phyloP scores from a whole-genome alignment of 2,113 vertebrate genomes.

The Bos javanicus region DNA sequence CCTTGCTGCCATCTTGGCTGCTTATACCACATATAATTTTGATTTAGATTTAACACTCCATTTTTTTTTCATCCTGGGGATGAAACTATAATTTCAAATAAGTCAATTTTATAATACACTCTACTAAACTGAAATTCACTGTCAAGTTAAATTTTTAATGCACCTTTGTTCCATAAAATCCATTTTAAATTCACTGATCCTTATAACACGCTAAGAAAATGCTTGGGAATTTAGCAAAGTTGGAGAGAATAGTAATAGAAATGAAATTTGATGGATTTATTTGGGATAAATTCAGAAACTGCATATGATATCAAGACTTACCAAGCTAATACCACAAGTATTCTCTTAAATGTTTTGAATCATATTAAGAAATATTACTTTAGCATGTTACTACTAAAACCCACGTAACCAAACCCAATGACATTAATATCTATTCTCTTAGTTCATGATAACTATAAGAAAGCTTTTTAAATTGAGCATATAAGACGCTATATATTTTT shows the following conservation, averaged over 20 bases:
- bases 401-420: background rate
- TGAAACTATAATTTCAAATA: conserved; percentile 44
- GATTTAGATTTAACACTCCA: background rate
- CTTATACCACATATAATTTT: background rate
- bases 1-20: background rate
- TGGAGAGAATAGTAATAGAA: background rate
- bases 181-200: conserved; percentile 47
- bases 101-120: conserved; percentile 31
- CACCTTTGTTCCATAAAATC: conserved; percentile 42
- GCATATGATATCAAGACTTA: conserved; percentile 14
- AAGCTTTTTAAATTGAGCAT: background rate
- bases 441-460: background rate
- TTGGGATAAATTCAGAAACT: conserved; percentile 39
- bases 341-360: background rate
- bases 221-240: background rate
- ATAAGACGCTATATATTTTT: background rate
- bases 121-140: conserved; percentile 45
- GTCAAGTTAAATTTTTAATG: conserved; percentile 43
- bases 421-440: background rate
- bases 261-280: conserved; percentile 26
- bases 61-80: background rate
- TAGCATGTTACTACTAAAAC: background rate
- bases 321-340: background rate
- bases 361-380: conserved; percentile 20
- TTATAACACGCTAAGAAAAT: conserved; percentile 46